Conservation (phyloP, 2,888 invertebrate genomes). For the Mellilla xanthometata region DNA sequence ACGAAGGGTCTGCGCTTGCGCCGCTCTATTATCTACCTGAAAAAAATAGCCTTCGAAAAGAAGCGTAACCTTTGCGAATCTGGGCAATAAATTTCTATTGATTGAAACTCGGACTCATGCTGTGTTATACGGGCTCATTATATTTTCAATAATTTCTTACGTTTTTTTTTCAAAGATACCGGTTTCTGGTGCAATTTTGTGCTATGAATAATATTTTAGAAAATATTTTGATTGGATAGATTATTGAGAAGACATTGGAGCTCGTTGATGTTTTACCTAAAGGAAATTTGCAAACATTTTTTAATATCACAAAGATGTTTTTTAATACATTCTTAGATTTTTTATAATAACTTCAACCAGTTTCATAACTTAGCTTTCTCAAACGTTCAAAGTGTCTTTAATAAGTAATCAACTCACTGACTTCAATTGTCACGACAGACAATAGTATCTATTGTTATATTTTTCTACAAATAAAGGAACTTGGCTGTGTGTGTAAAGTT, state of each 20-base stretch:
- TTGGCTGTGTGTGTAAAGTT: too few relatives aligned
- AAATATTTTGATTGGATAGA: conserved; percentile 7
- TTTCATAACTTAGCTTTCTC: too few relatives aligned
- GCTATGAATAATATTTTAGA: conserved; percentile 29
- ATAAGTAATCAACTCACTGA: too few relatives aligned
- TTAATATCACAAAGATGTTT: too few relatives aligned
- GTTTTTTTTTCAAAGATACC: conserved; percentile 46
- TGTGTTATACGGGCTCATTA: conserved; percentile 80
- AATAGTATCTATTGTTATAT: too few relatives aligned
- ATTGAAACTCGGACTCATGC: conserved; percentile 80
- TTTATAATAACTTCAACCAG: too few relatives aligned
- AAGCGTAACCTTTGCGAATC: conserved; percentile 77
- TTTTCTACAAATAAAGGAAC: too few relatives aligned
- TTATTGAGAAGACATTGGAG: conserved; percentile 2
- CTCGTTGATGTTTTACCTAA: conserved; percentile 46
- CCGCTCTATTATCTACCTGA: conserved; percentile 61
- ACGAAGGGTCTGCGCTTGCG: conserved; percentile 60
- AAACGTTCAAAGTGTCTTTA: too few relatives aligned
- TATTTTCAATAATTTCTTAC: conserved; percentile 62
- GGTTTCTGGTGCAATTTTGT: conserved; percentile 35
- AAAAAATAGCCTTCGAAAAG: conserved; percentile 64
- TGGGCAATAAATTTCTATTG: conserved; percentile 79
- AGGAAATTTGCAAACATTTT: conserved; percentile 3
- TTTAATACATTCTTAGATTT: too few relatives aligned
- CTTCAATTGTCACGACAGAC: too few relatives aligned